phyloP scores from a whole-genome alignment of 2,888 invertebrate species.

The Ochropleura leucogaster region DNA sequence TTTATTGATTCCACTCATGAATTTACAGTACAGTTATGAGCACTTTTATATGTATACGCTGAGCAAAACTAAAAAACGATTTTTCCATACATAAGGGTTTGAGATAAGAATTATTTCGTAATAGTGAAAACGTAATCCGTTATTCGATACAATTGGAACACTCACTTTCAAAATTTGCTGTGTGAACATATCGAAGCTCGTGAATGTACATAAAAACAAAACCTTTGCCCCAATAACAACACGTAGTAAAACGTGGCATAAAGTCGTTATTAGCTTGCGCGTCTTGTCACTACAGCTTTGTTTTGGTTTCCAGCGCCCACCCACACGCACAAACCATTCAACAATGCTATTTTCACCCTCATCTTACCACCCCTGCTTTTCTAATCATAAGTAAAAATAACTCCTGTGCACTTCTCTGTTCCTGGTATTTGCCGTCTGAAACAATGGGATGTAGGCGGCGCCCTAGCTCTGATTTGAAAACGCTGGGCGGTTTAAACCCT shows the following conservation, averaged over 20 bases:
- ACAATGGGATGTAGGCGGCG: constrained; percentile 89
- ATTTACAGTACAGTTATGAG: background rate
- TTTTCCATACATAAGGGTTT: no score
- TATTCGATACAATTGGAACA: no score
- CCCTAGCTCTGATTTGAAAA: constrained; percentile 66
- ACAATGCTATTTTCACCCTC: constrained; percentile 27
- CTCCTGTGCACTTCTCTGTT: constrained; percentile 75
- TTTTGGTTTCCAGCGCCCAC: constrained; percentile 12
- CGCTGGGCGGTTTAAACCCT: constrained; percentile 71
- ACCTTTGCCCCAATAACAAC: background rate
- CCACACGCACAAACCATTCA: background rate
- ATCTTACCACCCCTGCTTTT: constrained; percentile 65
- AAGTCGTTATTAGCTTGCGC: background rate
- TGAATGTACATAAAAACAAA: background rate
- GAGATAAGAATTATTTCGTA: no score
- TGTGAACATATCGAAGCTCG: no score
- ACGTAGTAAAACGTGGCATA: background rate
- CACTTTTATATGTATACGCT: no score
- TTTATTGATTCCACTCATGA: background rate
- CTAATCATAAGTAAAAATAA: constrained; percentile 50
- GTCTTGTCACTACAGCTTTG: background rate
- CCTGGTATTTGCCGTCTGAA: constrained; percentile 83
- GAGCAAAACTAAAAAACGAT: no score
- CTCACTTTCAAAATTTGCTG: no score
- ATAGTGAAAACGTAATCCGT: no score